Evolutionary conservation across 2,797 vertebrate genomes (phyloP).

Genomic region (Mallotus villosus): DNA sequence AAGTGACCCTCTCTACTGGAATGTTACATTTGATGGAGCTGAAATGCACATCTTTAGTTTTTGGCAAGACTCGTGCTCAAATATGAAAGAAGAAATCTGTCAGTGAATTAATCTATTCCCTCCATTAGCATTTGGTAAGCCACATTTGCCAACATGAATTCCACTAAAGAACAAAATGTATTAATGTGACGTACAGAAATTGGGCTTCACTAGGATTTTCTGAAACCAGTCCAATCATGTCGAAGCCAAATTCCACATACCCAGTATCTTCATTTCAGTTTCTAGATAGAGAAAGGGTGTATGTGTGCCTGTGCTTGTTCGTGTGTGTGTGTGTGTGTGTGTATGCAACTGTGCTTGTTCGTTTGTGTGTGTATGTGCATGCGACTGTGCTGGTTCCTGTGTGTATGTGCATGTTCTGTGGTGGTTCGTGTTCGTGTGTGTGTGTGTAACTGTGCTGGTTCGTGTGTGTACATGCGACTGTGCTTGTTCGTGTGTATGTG

Average conservation of each 20-base stretch:
- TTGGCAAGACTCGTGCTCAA: too few relatives aligned
- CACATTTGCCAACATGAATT: too few relatives aligned
- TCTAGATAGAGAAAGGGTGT: conserved; percentile 48
- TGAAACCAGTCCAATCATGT: conserved; percentile 15
- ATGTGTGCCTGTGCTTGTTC: conserved; percentile 8
- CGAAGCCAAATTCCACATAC: conserved; percentile 57
- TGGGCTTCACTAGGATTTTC: conserved; percentile 65
- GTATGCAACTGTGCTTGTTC: neutral
- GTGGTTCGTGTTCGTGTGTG: too few relatives aligned
- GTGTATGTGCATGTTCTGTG: conserved; percentile 16
- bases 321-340: conserved; percentile 13
- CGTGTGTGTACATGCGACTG: conserved; percentile 2
- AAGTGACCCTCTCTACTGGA: neutral
- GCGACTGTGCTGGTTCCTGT: conserved; percentile 1
- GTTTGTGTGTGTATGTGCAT: neutral
- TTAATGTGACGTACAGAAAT: conserved; percentile 31
- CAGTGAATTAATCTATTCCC: too few relatives aligned
- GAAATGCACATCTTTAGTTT: too few relatives aligned
- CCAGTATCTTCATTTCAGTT: conserved; percentile 43
- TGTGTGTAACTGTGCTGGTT: neutral
- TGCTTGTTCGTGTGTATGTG: too few relatives aligned
- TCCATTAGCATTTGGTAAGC: too few relatives aligned
- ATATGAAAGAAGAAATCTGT: too few relatives aligned
- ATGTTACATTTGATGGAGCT: too few relatives aligned
- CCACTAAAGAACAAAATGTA: conserved; percentile 45